Evolutionary conservation across 53 echinoderm and acorn worm species (phyloP).

Genomic region (Astropecten irregularis): DNA sequence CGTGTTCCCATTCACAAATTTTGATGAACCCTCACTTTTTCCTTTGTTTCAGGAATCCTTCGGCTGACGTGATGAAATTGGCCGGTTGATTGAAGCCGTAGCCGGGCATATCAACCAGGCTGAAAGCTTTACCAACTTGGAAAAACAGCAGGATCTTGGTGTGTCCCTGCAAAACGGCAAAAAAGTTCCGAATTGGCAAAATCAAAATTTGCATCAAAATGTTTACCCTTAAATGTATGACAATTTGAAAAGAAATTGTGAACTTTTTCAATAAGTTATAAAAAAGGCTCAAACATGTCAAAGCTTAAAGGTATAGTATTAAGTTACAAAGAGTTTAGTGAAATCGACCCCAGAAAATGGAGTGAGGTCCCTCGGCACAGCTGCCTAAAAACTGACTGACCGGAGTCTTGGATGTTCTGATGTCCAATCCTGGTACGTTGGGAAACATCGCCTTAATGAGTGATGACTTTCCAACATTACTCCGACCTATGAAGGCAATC

Average conservation of each 20-base stretch:
- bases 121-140: conserved; percentile 73
- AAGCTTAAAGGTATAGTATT: too few relatives aligned
- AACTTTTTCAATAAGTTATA: not conserved
- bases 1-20: too few relatives aligned
- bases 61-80: conserved; percentile 81
- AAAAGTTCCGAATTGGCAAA: not conserved
- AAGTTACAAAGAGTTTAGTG: too few relatives aligned
- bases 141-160: conserved; percentile 86
- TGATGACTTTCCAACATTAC: conserved; percentile 95
- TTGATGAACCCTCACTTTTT: conserved; percentile 72
- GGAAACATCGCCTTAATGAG: conserved; percentile 70
- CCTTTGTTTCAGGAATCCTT: conserved; percentile 73
- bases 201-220: not conserved
- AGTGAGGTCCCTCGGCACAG: too few relatives aligned
- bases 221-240: not conserved
- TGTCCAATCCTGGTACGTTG: conserved; percentile 36
- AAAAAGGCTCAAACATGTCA: too few relatives aligned
- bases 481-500: conserved; percentile 90
- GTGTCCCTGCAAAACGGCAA: conserved; percentile 67
- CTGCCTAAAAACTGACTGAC: too few relatives aligned
- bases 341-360: too few relatives aligned
- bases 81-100: conserved; percentile 84
- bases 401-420: conserved; percentile 86
- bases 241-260: not conserved
- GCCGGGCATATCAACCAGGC: conserved; percentile 92